phyloP scores from a whole-genome alignment of 1,140 invertebrate genomes.

The Apis dorsata region DNA sequence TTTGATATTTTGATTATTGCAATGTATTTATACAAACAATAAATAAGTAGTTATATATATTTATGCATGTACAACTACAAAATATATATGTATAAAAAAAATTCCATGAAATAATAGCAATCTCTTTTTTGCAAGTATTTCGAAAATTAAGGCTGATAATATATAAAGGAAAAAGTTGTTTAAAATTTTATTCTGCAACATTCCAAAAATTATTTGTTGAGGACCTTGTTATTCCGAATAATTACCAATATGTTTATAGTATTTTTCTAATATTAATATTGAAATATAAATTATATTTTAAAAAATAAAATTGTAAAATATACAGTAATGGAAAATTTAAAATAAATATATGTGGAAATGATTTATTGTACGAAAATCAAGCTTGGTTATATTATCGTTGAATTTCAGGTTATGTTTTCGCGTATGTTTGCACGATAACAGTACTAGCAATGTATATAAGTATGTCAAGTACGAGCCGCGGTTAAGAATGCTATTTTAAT shows the following conservation, averaged over 20 bases:
- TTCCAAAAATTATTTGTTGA: too few species aligned
- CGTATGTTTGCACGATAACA: constrained; percentile 19
- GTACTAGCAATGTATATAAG: constrained; percentile 38
- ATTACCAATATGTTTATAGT: neutral
- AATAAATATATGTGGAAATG: neutral
- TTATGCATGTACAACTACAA: too few species aligned
- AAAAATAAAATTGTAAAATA: neutral
- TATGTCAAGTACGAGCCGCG: constrained; percentile 47
- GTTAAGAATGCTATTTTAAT: constrained; percentile 29
- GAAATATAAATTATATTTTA: neutral
- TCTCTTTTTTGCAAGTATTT: too few species aligned
- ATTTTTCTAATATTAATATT: neutral
- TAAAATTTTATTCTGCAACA: too few species aligned
- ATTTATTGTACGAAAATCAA: neutral
- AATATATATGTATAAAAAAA: too few species aligned
- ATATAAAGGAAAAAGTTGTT: too few species aligned
- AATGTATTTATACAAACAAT: too few species aligned
- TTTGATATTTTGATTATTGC: too few species aligned
- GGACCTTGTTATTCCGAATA: too few species aligned
- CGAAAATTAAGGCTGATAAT: too few species aligned
- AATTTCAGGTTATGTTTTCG: constrained; percentile 36
- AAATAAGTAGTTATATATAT: too few species aligned
- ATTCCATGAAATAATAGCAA: too few species aligned
- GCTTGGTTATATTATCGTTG: neutral
- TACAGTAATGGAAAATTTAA: neutral